Conservation (phyloP, 1,140 invertebrate species). For the Aricia agestis region DNA sequence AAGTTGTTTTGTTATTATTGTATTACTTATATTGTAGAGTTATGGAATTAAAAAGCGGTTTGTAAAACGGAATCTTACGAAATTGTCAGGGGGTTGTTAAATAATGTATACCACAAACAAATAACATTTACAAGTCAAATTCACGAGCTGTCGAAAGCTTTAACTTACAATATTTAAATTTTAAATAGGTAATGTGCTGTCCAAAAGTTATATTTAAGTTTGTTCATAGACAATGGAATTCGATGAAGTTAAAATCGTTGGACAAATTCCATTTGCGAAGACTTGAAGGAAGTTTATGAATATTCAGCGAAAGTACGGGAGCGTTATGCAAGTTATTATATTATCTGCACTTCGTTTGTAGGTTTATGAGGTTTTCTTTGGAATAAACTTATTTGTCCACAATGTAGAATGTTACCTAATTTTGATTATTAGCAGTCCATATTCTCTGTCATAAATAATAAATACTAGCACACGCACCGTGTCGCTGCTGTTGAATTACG, state of each 20-base stretch:
- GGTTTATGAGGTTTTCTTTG: background rate
- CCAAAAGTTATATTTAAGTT: conserved; percentile 14
- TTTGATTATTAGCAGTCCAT: too few relatives aligned
- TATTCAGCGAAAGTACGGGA: background rate
- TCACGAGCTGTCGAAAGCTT: background rate
- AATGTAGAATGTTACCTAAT: background rate
- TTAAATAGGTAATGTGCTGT: conserved; percentile 11
- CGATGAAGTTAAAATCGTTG: conserved; percentile 15
- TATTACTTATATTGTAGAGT: too few relatives aligned
- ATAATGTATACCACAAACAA: background rate
- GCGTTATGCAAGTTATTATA: conserved; percentile 12
- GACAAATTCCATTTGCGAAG: conserved; percentile 13
- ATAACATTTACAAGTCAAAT: conserved; percentile 15
- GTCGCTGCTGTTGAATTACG: too few relatives aligned
- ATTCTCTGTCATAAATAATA: too few relatives aligned
- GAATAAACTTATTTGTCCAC: background rate
- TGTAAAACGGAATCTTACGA: background rate
- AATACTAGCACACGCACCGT: too few relatives aligned
- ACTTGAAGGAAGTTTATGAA: conserved; percentile 8
- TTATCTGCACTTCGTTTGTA: conserved; percentile 12
- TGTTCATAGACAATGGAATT: conserved; percentile 12
- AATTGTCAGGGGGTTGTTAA: background rate
- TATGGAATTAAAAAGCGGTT: too few relatives aligned
- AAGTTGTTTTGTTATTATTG: too few relatives aligned
- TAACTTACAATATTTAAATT: conserved; percentile 8